These are phyloP conservation scores for Poecile montanus DNA, from an alignment of 2,797 vertebrate species.

Conservation along the genomic window DNA sequence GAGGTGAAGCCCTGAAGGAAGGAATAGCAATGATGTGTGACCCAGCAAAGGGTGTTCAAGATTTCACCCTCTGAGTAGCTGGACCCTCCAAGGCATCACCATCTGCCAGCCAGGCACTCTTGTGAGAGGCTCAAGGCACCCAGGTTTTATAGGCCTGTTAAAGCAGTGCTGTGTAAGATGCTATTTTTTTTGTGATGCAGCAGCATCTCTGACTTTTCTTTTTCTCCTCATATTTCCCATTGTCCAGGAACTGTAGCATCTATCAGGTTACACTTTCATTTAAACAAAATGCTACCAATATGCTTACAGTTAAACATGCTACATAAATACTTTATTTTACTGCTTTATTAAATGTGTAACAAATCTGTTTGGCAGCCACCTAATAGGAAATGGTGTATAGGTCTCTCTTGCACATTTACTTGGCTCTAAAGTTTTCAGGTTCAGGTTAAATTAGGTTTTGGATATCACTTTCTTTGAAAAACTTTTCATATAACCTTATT, in stretches of 20 bases:
- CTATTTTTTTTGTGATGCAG: not conserved
- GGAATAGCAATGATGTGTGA: not conserved
- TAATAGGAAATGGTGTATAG: not conserved
- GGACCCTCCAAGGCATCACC: not conserved
- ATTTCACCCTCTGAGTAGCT: not conserved
- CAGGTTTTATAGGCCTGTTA: not conserved
- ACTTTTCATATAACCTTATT: not conserved
- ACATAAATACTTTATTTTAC: slow-evolving; percentile 24
- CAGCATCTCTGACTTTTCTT: not conserved
- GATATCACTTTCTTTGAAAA: not conserved
- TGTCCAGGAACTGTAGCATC: not conserved
- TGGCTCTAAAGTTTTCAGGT: not conserved
- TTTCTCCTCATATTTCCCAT: not conserved
- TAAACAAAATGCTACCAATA: not conserved
- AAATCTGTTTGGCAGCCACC: not conserved
- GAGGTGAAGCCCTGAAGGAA: slow-evolving; percentile 17
- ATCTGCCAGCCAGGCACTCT: not conserved
- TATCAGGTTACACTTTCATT: not conserved
- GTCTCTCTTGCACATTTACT: not conserved
- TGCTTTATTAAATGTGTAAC: slow-evolving; percentile 12
- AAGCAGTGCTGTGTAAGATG: not conserved
- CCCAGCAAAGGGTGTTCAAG: not conserved
- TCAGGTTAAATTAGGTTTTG: not conserved
- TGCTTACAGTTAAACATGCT: not conserved
- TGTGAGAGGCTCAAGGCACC: not conserved